Percentiles rank a stretch among this genome's conserved stretches.
phyloP scores from a whole-genome alignment of 2,888 invertebrate genomes.

The Himalopsyche kuldschensis region DNA sequence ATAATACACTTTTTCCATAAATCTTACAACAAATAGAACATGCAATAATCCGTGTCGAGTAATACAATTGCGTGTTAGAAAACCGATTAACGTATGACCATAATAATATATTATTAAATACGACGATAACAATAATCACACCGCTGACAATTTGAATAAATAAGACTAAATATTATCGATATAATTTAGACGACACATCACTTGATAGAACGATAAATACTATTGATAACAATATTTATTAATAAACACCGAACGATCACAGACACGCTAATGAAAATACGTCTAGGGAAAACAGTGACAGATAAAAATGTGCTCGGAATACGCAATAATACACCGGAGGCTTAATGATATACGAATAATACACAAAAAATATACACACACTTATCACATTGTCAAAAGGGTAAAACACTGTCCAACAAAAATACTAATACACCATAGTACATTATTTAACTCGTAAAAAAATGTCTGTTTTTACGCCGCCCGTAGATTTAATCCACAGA shows the following conservation, averaged over 20 bases:
- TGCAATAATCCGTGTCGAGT: not conserved
- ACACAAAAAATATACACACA: not conserved
- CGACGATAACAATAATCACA: slow-evolving; percentile 27
- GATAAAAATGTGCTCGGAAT: slow-evolving; percentile 33
- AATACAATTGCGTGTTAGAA: slow-evolving; percentile 20
- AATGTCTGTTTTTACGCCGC: slow-evolving; percentile 32
- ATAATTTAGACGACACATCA: not conserved
- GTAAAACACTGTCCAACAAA: not conserved
- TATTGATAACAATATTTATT: slow-evolving; percentile 2
- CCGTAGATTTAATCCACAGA: slow-evolving; percentile 29
- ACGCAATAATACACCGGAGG: not conserved
- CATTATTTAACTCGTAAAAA: slow-evolving; percentile 27
- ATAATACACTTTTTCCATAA: not conserved
- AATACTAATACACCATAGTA: slow-evolving; percentile 17
- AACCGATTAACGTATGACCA: slow-evolving; percentile 11
- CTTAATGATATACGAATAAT: not conserved
- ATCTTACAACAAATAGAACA: not conserved
- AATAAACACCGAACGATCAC: slow-evolving; percentile 25
- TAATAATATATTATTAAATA: slow-evolving; percentile 12
- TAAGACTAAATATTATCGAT: not conserved
- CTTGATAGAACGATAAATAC: slow-evolving; percentile 2
- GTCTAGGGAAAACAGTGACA: slow-evolving; percentile 32
- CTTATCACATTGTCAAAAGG: not conserved
- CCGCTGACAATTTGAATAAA: not conserved
- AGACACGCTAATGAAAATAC: slow-evolving; percentile 34